Base-by-base conservation (phyloP, 2,797 vertebrate species). In the Spheniscus humboldti region DNA sequence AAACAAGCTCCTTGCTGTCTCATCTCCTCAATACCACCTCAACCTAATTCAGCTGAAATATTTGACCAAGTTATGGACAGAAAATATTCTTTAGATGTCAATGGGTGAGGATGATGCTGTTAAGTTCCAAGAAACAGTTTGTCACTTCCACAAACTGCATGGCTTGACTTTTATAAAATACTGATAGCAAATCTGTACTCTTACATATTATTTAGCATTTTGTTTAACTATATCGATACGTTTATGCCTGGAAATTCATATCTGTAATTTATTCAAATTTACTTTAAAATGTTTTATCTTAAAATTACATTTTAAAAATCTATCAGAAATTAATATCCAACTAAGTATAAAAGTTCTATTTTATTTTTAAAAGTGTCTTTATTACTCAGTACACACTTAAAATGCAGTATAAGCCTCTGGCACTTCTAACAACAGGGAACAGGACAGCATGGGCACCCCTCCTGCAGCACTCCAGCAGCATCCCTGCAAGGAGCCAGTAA, bases 111-210 rank as follows among this genome's bases (percentile, higher is more conserved):
- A 16, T 19, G 25, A 67, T 33, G 62, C 30, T 17, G 30, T 19
- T 35, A 28, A 37, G 30, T 52, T 52, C 25, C 16, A 7, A 69
- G 64, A n/a, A 60, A 13, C 15, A 10, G 13, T 72, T 53, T 41
- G 15, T 50, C 55, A 11, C 45, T 56, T n/a, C 50, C 37, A 1
- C 3, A 53, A 23, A 33, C 17, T 9, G 6, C 1, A 0, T 3
- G 18, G 25, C 53, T 27, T 72, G 80, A 18, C 57, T 57, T 35
- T 33, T 7, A 18, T n/a, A n/a, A 63, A 50, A 50, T 33, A 35
- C 5, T 6, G 7, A 19, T 8, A 50, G 28, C 24, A 55, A 37
- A 56, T 13, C 13, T 48, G 30, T 12, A 19, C 9, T 55, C 59
- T 55, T 33, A 59, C 18, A 9, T 4, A 25, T 8, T 13, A 13